phyloP scores from a whole-genome alignment of 2,888 invertebrate species.

The Cheilosia urbana region DNA sequence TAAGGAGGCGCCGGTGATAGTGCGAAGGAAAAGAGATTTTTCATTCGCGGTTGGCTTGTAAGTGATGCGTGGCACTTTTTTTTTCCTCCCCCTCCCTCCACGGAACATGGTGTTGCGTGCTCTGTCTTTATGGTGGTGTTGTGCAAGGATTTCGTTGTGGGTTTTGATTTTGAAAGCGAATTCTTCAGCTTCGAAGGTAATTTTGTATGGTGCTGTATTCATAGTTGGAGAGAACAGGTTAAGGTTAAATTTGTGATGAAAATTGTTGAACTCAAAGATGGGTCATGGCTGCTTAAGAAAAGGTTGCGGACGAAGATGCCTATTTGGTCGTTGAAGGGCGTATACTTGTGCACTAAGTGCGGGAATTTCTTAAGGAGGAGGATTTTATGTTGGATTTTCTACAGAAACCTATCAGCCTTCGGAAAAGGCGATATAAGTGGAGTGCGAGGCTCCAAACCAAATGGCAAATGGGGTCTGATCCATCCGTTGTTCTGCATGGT shows the following conservation, averaged over 20 bases:
- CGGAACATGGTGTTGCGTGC: not conserved
- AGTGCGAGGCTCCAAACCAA: no score
- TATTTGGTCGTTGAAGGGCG: no score
- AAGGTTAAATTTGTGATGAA: not conserved
- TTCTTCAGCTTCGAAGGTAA: constrained; percentile 7
- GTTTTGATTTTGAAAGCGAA: constrained; percentile 13
- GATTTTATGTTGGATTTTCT: no score
- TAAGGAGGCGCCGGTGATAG: constrained; percentile 13
- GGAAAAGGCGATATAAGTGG: no score
- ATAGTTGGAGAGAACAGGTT: not conserved
- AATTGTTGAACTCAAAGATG: no score
- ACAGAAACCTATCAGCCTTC: no score
- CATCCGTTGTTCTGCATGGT: no score
- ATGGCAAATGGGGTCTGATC: no score
- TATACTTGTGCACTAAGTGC: no score
- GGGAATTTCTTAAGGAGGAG: no score
- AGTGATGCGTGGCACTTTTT: constrained; percentile 55
- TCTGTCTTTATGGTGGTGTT: not conserved
- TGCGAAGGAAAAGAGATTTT: constrained; percentile 39
- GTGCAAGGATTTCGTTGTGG: constrained; percentile 13
- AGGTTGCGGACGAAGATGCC: no score
- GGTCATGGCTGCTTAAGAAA: no score
- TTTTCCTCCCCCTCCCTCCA: not conserved
- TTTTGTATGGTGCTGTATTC: not conserved
- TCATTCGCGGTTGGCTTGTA: constrained; percentile 60